Base-by-base conservation (phyloP, 1,140 invertebrate species). In the Bombus sibiricus region DNA sequence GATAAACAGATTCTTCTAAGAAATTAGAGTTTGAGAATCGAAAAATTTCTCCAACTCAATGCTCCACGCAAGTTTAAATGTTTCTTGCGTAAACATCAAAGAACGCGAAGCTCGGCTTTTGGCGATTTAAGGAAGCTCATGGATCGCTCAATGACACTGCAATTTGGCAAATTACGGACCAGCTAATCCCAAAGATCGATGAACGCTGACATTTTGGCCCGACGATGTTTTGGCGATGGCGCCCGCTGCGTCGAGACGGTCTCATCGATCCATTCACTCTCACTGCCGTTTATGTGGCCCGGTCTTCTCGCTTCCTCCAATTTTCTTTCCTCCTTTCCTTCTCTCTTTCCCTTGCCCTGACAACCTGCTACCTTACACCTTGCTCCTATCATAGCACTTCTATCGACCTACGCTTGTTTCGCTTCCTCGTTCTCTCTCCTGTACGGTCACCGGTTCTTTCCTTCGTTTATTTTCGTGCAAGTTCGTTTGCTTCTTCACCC, bases 231-330 rank as follows among this genome's bases (percentile, higher is more conserved):
- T 81, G 82, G 59, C 86, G 83, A 87, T 89, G 81, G 84, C 85
- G 80, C 39, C 81, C 79, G 72, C 64, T 76, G 64, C 82, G 89
- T 85, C 89, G 89, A 90, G 91, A 92, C 91, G 87, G 87, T 81
- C 71, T 83, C 90, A 92, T 92, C 91, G 91, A 92, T 92, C 91
- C 86, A 79, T 85, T 87, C 82, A 88, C 85, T 90, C 88, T 90
- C 83, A 83, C 85, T 83, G 76, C 83, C 83, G 77, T 81, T 86
- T 68, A 66, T 47, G 68, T 74, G 81, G 71, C 57, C 80, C 77
- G 62, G 64, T 28, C 62, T 66, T 76, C 79, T 74, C 80, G 39
- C 69, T 64, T 78, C n/a, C 78, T 75, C 62, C 28, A 41, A 25
- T 8, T 64, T 25, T 43, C 32, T 66, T 69, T 25, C 37, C 13